Percentiles rank a stretch among this genome's conserved stretches.
These are phyloP conservation scores for Dinothrombium tinctorium DNA, from an alignment of 1,140 invertebrate genomes.

Conservation along the genomic window DNA sequence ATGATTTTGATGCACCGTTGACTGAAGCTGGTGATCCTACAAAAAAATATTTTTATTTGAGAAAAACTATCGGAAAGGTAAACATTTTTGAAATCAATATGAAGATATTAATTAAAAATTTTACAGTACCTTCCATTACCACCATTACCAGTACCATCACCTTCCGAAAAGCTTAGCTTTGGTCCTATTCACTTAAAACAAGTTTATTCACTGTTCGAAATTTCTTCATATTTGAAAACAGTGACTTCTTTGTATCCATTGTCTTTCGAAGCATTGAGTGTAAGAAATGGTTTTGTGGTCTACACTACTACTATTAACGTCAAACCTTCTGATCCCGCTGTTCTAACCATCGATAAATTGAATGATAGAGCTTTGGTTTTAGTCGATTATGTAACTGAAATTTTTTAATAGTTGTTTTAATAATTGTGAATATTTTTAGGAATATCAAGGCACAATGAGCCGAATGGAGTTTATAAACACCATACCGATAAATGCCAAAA, in stretches of 20 bases:
- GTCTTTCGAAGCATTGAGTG: slow-evolving; percentile 6
- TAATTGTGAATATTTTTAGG: slow-evolving; percentile 10
- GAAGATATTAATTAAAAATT: slow-evolving; percentile 20
- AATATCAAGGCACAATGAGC: slow-evolving; percentile 29
- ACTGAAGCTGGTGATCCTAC: slow-evolving; percentile 26
- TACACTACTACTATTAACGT: slow-evolving; percentile 36
- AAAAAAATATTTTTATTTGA: slow-evolving; percentile 22
- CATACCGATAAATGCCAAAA: slow-evolving; percentile 28
- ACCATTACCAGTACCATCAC: no score
- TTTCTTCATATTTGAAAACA: not conserved
- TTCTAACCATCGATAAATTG: slow-evolving; percentile 30
- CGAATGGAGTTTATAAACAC: slow-evolving; percentile 28
- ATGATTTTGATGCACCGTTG: slow-evolving; percentile 28
- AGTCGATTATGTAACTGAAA: no score
- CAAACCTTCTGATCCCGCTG: slow-evolving; percentile 25
- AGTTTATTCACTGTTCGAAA: not conserved
- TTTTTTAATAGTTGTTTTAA: no score
- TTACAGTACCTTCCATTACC: no score
- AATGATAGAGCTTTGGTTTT: slow-evolving; percentile 48
- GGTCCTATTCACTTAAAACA: slow-evolving; percentile 6
- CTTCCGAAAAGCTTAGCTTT: slow-evolving; percentile 25
- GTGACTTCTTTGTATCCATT: not conserved
- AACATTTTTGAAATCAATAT: slow-evolving; percentile 6
- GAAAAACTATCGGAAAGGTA: slow-evolving; percentile 18
- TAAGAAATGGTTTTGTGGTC: slow-evolving; percentile 35